phyloP scores from a whole-genome alignment of 2,113 vertebrate genomes.

The Cebidichthys violaceus region DNA sequence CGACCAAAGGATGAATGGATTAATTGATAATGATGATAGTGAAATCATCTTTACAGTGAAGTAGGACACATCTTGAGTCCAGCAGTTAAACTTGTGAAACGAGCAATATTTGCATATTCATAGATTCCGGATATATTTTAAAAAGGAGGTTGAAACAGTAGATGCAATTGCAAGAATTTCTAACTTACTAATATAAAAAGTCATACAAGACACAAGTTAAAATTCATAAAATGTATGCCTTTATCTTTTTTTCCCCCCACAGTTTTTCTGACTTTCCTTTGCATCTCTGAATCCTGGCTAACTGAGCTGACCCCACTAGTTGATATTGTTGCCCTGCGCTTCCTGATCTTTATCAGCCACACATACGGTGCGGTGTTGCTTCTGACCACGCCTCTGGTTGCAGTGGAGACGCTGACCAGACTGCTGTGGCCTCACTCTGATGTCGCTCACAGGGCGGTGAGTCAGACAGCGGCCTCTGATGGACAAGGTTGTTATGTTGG shows the following conservation, averaged over 20 bases:
- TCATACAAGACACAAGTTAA: neutral
- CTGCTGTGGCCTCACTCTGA: conserved; percentile 38
- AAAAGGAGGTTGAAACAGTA: neutral
- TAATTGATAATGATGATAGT: neutral
- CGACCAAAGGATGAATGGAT: neutral
- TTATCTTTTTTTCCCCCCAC: conserved; percentile 13
- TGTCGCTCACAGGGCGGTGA: neutral
- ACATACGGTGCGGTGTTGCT: conserved; percentile 78
- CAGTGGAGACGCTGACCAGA: conserved; percentile 69
- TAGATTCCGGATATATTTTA: neutral
- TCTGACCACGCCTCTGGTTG: conserved; percentile 75
- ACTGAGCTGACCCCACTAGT: conserved; percentile 10
- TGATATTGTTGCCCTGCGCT: conserved; percentile 80
- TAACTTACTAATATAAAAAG: neutral
- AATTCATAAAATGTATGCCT: neutral
- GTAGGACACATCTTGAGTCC: neutral
- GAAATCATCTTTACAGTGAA: neutral
- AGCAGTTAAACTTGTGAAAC: neutral
- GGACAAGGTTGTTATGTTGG: neutral
- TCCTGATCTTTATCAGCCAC: conserved; percentile 82
- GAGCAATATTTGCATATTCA: neutral
- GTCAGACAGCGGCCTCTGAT: neutral
- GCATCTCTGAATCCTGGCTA: conserved; percentile 64
- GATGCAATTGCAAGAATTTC: neutral
- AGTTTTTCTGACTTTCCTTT: conserved; percentile 80